A percentile compares a stretch with the other conserved stretches of the same genome.
Conservation (phyloP, 2,113 vertebrate species). For the Clarias batrachus region DNA sequence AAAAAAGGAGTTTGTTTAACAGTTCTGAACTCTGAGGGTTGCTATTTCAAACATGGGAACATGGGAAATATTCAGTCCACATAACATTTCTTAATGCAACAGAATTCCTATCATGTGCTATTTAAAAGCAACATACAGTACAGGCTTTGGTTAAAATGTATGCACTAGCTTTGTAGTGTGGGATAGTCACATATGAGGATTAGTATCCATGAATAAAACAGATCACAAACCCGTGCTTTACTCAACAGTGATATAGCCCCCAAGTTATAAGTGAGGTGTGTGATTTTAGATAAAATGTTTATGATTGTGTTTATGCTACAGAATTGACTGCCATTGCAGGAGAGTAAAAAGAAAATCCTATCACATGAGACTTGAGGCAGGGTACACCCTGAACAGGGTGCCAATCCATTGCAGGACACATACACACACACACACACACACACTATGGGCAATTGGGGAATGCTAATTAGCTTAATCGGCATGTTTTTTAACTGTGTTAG, state of each 20-base stretch:
- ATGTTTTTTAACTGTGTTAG: too few species aligned
- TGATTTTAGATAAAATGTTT: neutral
- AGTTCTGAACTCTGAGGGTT: neutral
- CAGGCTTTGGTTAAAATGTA: neutral
- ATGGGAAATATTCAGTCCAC: neutral
- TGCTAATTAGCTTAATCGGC: too few species aligned
- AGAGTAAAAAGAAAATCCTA: too few species aligned
- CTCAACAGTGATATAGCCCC: neutral
- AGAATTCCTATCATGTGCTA: neutral
- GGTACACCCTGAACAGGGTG: too few species aligned
- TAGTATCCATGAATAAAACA: neutral
- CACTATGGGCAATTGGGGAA: too few species aligned
- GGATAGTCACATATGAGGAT: neutral
- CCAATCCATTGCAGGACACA: too few species aligned
- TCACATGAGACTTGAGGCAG: too few species aligned
- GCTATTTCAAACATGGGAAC: neutral
- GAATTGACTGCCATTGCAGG: neutral
- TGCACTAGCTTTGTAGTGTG: neutral
- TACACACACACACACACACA: too few species aligned
- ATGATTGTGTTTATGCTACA: neutral
- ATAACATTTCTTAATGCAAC: neutral
- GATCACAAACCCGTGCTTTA: neutral
- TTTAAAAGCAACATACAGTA: neutral
- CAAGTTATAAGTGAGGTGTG: neutral
- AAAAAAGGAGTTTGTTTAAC: neutral